phyloP scores from a whole-genome alignment of 2,888 invertebrate genomes.

The Hydrotaea cyrtoneurina region DNA sequence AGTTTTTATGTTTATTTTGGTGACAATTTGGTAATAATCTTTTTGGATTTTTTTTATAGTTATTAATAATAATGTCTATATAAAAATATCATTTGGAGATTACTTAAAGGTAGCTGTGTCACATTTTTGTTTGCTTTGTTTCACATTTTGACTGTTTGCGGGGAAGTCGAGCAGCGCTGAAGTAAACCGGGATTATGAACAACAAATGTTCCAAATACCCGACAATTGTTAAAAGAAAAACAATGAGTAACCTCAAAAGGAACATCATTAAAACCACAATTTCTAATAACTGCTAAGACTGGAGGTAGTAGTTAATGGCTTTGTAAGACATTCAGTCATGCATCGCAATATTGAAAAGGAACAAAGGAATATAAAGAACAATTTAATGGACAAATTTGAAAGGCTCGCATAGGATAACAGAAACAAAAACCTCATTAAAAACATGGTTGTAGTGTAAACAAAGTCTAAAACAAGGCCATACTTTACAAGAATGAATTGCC shows the following conservation, averaged over 20 bases:
- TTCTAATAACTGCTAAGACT: not conserved
- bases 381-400: too few species aligned
- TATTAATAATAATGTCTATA: slow-evolving; percentile 22
- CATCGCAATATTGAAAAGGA: not conserved
- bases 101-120: not conserved
- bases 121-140: not conserved
- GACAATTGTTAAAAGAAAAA: not conserved
- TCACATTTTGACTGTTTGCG: not conserved
- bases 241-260: not conserved
- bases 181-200: not conserved
- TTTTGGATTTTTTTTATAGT: slow-evolving; percentile 40
- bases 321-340: not conserved
- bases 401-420: too few species aligned
- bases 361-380: too few species aligned
- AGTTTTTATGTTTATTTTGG: slow-evolving; percentile 52
- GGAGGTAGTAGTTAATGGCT: not conserved
- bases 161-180: not conserved
- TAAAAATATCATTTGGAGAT: slow-evolving; percentile 41
- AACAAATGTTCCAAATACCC: not conserved
- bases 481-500: too few species aligned
- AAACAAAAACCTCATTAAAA: too few species aligned
- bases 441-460: too few species aligned
- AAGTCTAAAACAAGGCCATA: too few species aligned
- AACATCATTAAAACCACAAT: slow-evolving; percentile 3
- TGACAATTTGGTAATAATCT: slow-evolving; percentile 59